These are phyloP conservation scores for Embidobia sp. DNA, from an alignment of 2,888 invertebrate species.

Conservation along the genomic window DNA sequence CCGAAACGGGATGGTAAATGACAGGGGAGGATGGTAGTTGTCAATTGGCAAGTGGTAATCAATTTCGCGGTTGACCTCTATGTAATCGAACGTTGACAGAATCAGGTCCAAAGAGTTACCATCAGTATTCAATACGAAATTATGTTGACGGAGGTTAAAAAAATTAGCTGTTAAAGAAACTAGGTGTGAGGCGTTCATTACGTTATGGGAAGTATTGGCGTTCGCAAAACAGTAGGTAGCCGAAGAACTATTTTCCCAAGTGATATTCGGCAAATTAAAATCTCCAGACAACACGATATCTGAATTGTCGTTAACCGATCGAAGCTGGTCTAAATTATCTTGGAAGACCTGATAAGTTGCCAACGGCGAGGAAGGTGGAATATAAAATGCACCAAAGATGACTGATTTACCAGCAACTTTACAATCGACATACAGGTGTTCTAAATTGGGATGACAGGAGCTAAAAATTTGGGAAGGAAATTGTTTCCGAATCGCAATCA, in stretches of 20 bases:
- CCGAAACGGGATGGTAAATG: too few relatives aligned
- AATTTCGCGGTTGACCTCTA: background rate
- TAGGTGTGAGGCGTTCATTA: background rate
- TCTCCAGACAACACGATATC: background rate
- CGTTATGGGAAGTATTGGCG: background rate
- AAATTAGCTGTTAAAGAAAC: background rate
- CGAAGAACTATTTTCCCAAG: background rate
- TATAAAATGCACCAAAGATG: background rate
- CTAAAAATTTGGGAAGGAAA: background rate
- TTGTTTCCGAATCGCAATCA: background rate
- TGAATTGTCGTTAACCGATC: background rate
- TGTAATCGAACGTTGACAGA: background rate
- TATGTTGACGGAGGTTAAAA: background rate
- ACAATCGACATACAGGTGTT: background rate
- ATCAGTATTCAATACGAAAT: background rate
- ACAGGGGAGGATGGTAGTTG: background rate
- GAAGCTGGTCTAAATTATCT: background rate
- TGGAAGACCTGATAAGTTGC: background rate
- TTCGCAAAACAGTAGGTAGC: background rate
- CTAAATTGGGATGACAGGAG: background rate
- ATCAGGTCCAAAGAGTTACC: background rate
- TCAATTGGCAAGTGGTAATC: background rate
- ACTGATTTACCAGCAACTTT: background rate
- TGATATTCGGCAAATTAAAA: background rate
- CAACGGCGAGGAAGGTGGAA: background rate